Base-by-base conservation (phyloP, 2,113 vertebrate species). In the Engraulis encrasicolus region DNA sequence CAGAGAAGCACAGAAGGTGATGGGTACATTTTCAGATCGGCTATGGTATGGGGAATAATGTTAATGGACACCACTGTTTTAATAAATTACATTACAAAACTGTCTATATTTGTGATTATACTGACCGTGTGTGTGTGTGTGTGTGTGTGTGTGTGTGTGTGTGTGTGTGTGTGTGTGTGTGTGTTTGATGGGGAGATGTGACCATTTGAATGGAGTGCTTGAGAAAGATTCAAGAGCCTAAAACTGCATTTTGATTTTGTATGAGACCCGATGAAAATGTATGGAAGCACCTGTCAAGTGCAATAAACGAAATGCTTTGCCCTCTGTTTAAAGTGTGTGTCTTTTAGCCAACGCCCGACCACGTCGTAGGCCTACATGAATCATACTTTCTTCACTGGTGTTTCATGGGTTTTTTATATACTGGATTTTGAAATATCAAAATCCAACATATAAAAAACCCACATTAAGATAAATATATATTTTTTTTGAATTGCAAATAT, bases 251-350 rank as follows among this genome's bases (percentile, higher is more conserved):
- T 74, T 74, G 66, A 23, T 92, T 91, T 91, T 74, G 85, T 92
- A 89, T 89, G 50, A 81, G 85, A 86, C 11, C 31, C 34, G 48
- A 83, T 82, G 45, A 78, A 19, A 50, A 17, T 83, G 50, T 87
- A 89, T 82, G 85, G 83, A 84, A 83, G 85, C 89, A 89, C 85
- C 83, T 84, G 58, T 82, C 84, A 85, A 85, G 86, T 89, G 87
- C 86, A 89, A 90, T 90, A 89, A 89, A 91, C 82, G 48, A 85
- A 66, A 61, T 88, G 48, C 81, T 87, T 87, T 84, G 82, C 81
- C 82, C 58, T 82, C 84, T 85, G 79, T 85, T 34, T 19, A 84
- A 27, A 85, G 38, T 50, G 50, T 87, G 45, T 18, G 84, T 82
- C 37, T 11, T 54, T 50, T 31, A 19, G 52, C 37, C 17, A 20